Percentiles rank a stretch among this genome's conserved stretches.
phyloP scores from a whole-genome alignment of 1,140 invertebrate species.

The Halyomorpha halys region DNA sequence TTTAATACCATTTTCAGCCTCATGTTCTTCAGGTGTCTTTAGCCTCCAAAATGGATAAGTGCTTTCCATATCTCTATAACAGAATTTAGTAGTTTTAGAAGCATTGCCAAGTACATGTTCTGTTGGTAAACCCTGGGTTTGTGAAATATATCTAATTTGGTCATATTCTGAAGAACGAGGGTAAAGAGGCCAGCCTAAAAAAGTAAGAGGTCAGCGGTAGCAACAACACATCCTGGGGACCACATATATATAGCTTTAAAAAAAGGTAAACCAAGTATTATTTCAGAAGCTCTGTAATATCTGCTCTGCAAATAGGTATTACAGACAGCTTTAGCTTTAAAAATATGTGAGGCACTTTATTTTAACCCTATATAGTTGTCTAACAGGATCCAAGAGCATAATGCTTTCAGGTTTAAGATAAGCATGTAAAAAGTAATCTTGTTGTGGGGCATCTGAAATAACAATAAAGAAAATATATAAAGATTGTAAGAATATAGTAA shows the following conservation, averaged over 20 bases:
- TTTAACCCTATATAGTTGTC: conserved; percentile 94
- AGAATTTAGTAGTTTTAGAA: conserved; percentile 97
- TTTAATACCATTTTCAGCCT: conserved; percentile 94
- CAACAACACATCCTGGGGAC: conserved; percentile 98
- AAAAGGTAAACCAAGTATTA: conserved; percentile 94
- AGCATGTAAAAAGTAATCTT: no score
- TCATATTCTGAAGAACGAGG: conserved; percentile 99
- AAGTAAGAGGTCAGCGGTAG: no score
- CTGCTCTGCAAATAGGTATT: conserved; percentile 98
- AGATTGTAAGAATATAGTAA: no score
- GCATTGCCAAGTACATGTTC: conserved; percentile 98
- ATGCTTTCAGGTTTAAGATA: conserved; percentile 99
- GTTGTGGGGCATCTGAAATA: no score
- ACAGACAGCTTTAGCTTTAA: conserved; percentile 97
- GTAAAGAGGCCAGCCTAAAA: conserved; percentile 98
- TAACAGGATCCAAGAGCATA: conserved; percentile 95
- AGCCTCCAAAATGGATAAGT: conserved; percentile 96
- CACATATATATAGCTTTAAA: conserved; percentile 99
- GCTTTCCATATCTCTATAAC: conserved; percentile 91
- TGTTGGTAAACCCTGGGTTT: conserved; percentile 61
- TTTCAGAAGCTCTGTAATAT: conserved; percentile 98
- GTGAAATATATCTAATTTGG: conserved; percentile 83
- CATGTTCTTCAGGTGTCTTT: conserved; percentile 96
- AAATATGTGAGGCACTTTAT: conserved; percentile 98
- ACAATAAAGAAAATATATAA: no score